Conservation (phyloP, 1,140 invertebrate species). For the Cotesia glomerata region DNA sequence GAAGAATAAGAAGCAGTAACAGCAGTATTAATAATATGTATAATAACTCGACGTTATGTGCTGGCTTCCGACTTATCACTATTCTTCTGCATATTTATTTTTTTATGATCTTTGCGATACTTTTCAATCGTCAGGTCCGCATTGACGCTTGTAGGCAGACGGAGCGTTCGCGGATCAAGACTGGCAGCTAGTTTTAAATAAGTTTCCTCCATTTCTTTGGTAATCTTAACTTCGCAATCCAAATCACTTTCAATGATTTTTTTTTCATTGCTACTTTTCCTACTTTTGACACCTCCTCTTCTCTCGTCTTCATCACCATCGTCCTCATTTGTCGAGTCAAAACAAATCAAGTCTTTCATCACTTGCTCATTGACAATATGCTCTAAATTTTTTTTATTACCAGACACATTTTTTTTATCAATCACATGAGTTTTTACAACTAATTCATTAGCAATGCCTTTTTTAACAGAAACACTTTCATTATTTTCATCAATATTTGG, state of each 20-base stretch:
- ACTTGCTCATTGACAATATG: neutral
- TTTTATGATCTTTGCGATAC: conserved; percentile 56
- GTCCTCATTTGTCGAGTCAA: conserved; percentile 49
- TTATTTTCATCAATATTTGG: conserved; percentile 18
- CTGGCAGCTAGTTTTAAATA: conserved; percentile 59
- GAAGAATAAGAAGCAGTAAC: neutral
- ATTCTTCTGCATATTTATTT: conserved; percentile 40
- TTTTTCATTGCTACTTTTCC: no score
- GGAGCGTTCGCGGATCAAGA: conserved; percentile 48
- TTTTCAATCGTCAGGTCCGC: conserved; percentile 57
- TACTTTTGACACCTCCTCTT: conserved; percentile 4
- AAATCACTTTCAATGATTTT: conserved; percentile 11
- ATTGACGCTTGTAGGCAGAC: conserved; percentile 37
- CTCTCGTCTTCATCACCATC: conserved; percentile 18
- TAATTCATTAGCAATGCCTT: no score
- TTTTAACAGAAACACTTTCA: neutral
- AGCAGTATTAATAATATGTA: conserved; percentile 1
- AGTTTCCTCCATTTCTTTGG: conserved; percentile 60
- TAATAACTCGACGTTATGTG: conserved; percentile 41
- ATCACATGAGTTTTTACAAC: no score
- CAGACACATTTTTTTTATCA: neutral
- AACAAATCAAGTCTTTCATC: conserved; percentile 41
- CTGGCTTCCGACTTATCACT: conserved; percentile 45
- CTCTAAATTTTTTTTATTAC: neutral
- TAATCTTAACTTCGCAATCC: conserved; percentile 52